Evolutionary conservation across 1,140 invertebrate species (phyloP), one percentile per base, ranked within the genome.

Genomic region (Anastrepha obliqua): DNA sequence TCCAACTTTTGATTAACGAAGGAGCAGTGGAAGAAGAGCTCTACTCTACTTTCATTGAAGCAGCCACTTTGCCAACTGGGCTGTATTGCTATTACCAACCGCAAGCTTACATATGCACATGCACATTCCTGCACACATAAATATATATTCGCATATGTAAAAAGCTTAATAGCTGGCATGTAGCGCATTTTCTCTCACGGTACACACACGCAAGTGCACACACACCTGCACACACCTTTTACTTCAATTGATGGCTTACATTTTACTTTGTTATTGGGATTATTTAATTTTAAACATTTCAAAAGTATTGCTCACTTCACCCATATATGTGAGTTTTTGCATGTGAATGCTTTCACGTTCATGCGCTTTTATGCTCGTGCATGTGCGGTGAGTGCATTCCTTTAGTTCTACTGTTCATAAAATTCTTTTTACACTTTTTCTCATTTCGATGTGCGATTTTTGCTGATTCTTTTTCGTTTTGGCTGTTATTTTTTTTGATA

Each of bases 271-370:
- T 74, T 74, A 17, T 47, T 74, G 42, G 6, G 17, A 74, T 74
- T 74, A 74, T 44, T 74, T 74, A 44, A 74, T 44, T 74, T 74
- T 44, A 47, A 74, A 42, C 42, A 74, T 15, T 17, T 74, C 42
- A 6, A 44, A 29, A 67, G 29, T 29, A 42, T 13, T 13, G 39
- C 64, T 67, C 64, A 42, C 64, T 11, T 20, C 64, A 4, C 39
- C 4, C 42, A 74, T 42, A 74, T 15, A 74, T 44, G 44, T 29
- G 3, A 2, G 44, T 17, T 15, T n/a, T 70, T 70, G 6, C 15
- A 3, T 44, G 9, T n/a, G 5, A 62, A 4, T 74, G 11, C 15
- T 42, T 4, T 74, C 60, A 62, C 15, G 17, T 4, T 13, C 11
- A 62, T 62, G 60, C 8, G 17, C 11, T 15, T 62, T 62, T 62